phyloP scores from a whole-genome alignment of 2,888 invertebrate species.

The Apamea sordens region DNA sequence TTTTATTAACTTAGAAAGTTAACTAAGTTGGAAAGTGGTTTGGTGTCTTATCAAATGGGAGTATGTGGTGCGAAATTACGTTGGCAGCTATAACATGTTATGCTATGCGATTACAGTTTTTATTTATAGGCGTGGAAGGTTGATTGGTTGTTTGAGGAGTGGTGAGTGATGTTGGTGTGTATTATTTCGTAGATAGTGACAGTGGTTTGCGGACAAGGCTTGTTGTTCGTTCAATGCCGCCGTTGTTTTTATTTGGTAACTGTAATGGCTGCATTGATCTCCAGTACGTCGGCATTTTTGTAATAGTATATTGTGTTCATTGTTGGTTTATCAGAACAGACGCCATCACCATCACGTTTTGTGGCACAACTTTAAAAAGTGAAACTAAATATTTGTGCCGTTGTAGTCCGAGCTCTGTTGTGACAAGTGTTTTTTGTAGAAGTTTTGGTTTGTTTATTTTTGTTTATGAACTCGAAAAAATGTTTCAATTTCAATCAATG shows the following conservation, averaged over 20 bases:
- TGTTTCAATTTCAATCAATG: background rate
- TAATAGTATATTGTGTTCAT: constrained; percentile 45
- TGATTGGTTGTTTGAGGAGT: constrained; percentile 17
- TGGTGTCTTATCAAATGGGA: constrained; percentile 71
- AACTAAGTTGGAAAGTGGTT: constrained; percentile 73
- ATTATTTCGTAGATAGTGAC: constrained; percentile 64
- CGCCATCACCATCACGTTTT: constrained; percentile 51
- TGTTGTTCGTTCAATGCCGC: constrained; percentile 57
- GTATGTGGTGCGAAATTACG: constrained; percentile 65
- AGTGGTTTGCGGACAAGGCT: constrained; percentile 56
- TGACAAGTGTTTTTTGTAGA: constrained; percentile 30
- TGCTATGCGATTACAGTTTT: constrained; percentile 38
- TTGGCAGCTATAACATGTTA: constrained; percentile 42
- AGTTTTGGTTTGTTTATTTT: constrained; percentile 7
- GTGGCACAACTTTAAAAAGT: constrained; percentile 56
- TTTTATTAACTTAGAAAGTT: constrained; percentile 75
- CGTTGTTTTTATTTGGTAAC: constrained; percentile 62
- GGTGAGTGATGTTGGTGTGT: constrained; percentile 26
- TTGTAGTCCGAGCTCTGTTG: background rate
- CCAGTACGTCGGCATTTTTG: constrained; percentile 31
- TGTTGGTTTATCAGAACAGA: constrained; percentile 37
- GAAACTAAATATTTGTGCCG: constrained; percentile 33
- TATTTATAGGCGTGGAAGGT: constrained; percentile 39
- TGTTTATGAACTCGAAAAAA: background rate
- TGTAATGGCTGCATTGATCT: constrained; percentile 61